Percentiles rank a stretch among this genome's conserved stretches.
Evolutionary conservation across 2,888 invertebrate species (phyloP).

Genomic region (Alviniconcha strummeri): DNA sequence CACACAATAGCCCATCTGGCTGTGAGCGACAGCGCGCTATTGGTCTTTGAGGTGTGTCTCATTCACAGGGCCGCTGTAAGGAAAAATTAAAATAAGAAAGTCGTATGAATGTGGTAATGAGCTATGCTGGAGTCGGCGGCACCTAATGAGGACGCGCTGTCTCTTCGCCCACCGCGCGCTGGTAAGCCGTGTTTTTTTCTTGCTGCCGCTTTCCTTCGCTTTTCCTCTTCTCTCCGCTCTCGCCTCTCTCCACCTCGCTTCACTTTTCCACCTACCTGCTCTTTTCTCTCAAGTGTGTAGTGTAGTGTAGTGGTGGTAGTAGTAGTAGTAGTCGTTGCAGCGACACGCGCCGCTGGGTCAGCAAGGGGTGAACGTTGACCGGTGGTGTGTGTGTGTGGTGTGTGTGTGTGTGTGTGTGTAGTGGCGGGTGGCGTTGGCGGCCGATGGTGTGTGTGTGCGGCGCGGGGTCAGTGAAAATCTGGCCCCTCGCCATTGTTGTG

Average conservation of each 20-base stretch:
- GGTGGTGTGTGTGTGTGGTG: background rate
- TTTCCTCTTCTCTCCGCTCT: slow-evolving; percentile 19
- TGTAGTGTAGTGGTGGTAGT: background rate
- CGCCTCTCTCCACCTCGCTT: background rate
- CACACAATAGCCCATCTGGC: slow-evolving; percentile 49
- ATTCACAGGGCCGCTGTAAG: slow-evolving; percentile 46
- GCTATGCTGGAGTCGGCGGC: slow-evolving; percentile 39
- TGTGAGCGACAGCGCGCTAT: slow-evolving; percentile 54
- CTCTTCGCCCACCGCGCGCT: slow-evolving; percentile 9
- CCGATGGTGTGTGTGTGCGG: background rate
- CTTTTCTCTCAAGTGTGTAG: background rate
- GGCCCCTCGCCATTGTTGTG: slow-evolving; percentile 25
- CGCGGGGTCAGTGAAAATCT: background rate
- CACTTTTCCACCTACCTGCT: background rate
- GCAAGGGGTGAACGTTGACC: background rate
- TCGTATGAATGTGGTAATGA: slow-evolving; percentile 56
- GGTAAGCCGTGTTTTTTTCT: slow-evolving; percentile 19
- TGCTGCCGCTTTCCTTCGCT: slow-evolving; percentile 8
- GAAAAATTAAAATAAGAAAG: slow-evolving; percentile 61
- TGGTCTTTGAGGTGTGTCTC: slow-evolving; percentile 59
- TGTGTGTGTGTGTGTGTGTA: background rate
- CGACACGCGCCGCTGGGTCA: background rate
- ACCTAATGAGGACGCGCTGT: slow-evolving; percentile 33
- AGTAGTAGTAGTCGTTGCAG: background rate
- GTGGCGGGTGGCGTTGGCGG: background rate